Evolutionary conservation across 2,113 vertebrate species (phyloP), one percentile per base, ranked within the genome.

Genomic region (Crotalus horridus): DNA sequence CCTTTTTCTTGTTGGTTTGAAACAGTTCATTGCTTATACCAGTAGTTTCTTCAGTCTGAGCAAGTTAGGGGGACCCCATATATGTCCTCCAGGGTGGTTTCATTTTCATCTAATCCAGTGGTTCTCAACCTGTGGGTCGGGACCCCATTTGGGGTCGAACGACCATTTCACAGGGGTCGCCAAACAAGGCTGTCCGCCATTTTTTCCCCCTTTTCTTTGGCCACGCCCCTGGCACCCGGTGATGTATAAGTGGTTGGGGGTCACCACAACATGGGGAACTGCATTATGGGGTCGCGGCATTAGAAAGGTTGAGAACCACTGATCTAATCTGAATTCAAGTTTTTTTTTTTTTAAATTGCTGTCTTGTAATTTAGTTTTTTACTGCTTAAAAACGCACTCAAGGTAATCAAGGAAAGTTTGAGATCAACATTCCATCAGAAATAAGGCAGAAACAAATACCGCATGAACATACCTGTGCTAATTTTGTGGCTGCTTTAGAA

Each of bases 401-500:
- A 23, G 51, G 29, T 0, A 87, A 0, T 29, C 0, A 5, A 93
- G 39, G 5, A 61, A 26, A 33, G 53, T 88, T 59, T 53, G 46
- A 10, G 3, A 61, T 0, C 85, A 85, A 46, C 0, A 6, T 24
- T 21, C 17, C 5, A 46, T 61, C 39, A 89, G 8, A 89, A 92
- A 93, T 93, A 39, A 3, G 26, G 46, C 53, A 88, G 81, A 88
- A 93, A 91, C 10, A 95, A 58, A 87, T 61, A 87, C 10, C 55
- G 51, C 64, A 51, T 5, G 96, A 97, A 96, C 98, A 96, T 96
- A 99, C 99, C 98, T 99, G 98, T 96, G 98, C 97, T 97, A 98
- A 97, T 96, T 99, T 99, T 97, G 97, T 96, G n/a, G 97, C 97
- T 94, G 98, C 97, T 97, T 99, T 99, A 89, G 98, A 98, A 96